Conservation (phyloP, 1,140 invertebrate genomes). For the Trachymyrmex septentrionalis region DNA sequence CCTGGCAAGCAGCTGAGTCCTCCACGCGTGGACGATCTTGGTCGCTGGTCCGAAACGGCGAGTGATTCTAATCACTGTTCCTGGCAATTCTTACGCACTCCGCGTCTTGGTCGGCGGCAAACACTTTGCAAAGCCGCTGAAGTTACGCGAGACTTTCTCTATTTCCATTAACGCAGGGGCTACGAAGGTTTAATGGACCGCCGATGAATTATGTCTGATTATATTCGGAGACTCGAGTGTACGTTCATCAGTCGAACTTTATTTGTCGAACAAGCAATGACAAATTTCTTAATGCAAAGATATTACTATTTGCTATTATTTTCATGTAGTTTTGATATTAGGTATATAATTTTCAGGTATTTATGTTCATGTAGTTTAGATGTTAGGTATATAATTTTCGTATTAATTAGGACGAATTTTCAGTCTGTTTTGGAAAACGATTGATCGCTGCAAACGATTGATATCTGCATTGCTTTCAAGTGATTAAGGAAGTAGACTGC, state of each 20-base stretch:
- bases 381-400: neutral
- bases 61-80: conserved; percentile 82
- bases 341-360: neutral
- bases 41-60: conserved; percentile 80
- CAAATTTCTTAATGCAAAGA: neutral
- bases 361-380: neutral
- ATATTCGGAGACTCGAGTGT: neutral
- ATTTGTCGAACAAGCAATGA: neutral
- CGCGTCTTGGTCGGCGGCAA: conserved; percentile 48
- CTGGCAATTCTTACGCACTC: conserved; percentile 76
- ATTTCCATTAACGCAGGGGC: conserved; percentile 3
- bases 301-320: neutral
- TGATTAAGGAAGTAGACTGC: neutral
- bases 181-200: neutral
- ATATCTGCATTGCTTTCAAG: neutral
- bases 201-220: neutral
- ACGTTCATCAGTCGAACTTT: neutral
- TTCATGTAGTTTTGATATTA: neutral
- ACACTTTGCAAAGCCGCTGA: conserved; percentile 27
- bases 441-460: too few relatives aligned
- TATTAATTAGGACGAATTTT: neutral
- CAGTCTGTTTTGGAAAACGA: neutral
- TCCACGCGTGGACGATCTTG: conserved; percentile 82
- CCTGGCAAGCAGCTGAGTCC: conserved; percentile 78
- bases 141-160: conserved; percentile 47